Percentiles rank a stretch among this genome's conserved stretches.
phyloP scores from a whole-genome alignment of 2,888 invertebrate species.

The Brenthis hecate region DNA sequence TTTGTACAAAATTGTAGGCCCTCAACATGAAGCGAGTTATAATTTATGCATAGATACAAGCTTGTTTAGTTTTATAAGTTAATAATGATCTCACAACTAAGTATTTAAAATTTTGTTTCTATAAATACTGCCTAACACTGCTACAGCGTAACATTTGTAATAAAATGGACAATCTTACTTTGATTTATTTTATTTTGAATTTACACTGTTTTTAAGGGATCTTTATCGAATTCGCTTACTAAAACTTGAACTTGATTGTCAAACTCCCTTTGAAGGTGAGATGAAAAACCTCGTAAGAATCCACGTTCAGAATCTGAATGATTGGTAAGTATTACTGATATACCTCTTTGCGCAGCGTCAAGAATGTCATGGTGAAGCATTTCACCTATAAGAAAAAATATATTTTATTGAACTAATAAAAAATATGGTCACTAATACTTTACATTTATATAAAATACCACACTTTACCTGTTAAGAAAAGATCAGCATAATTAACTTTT shows the following conservation, averaged over 20 bases:
- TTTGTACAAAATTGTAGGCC: constrained; percentile 2
- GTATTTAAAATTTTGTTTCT: constrained; percentile 44
- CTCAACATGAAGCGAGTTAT: not conserved
- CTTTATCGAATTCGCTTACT: constrained; percentile 88
- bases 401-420: not conserved
- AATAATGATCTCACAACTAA: constrained; percentile 73
- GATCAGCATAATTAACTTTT: constrained; percentile 85
- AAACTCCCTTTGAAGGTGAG: constrained; percentile 58
- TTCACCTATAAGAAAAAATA: constrained; percentile 81
- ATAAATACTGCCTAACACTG: constrained; percentile 41
- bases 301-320: constrained; percentile 97
- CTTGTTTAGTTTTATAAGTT: constrained; percentile 41
- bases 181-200: constrained; percentile 35
- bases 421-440: not conserved
- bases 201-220: constrained; percentile 89
- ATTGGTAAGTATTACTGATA: constrained; percentile 93
- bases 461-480: constrained; percentile 88
- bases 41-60: constrained; percentile 27
- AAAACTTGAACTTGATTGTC: constrained; percentile 83
- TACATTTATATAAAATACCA: not conserved
- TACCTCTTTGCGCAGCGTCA: constrained; percentile 90
- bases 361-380: constrained; percentile 97
- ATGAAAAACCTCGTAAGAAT: constrained; percentile 85
- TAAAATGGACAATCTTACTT: constrained; percentile 36
- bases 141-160: constrained; percentile 38